Conservation (phyloP, 2,113 vertebrate species). For the Tachysurus fulvidraco region DNA sequence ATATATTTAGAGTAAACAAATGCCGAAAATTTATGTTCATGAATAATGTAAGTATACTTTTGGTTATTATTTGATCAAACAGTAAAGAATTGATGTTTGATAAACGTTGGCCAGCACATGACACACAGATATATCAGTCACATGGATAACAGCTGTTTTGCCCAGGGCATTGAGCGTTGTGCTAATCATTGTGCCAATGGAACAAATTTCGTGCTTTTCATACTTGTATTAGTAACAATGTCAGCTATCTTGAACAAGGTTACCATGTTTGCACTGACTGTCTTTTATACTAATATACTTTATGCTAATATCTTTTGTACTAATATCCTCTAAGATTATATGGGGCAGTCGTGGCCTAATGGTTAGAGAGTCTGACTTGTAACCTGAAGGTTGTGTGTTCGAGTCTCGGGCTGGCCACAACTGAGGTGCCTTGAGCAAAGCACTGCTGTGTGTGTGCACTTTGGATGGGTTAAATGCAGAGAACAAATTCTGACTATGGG, state of each 20-base stretch:
- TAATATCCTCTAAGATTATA: background rate
- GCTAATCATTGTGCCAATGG: background rate
- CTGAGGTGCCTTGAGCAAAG: no score
- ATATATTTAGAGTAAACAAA: background rate
- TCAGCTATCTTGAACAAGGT: background rate
- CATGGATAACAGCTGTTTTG: background rate
- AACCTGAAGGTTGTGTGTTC: no score
- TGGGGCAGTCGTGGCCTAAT: no score
- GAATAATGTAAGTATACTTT: background rate
- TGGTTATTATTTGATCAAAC: background rate
- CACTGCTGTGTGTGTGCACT: no score
- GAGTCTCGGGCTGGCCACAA: no score
- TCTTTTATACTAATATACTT: background rate
- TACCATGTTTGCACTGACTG: background rate
- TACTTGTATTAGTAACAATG: background rate
- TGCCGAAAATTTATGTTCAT: background rate
- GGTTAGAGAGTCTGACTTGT: no score
- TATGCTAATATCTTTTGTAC: no score
- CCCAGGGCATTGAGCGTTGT: background rate
- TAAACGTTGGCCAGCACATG: background rate
- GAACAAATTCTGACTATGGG: no score
- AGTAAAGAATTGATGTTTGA: background rate
- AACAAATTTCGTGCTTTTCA: background rate
- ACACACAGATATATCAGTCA: background rate
- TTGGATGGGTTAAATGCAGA: no score